A percentile compares a stretch with the other conserved stretches of the same genome.
phyloP scores from a whole-genome alignment of 2,888 invertebrate genomes.

The Mactromeris polynyma region DNA sequence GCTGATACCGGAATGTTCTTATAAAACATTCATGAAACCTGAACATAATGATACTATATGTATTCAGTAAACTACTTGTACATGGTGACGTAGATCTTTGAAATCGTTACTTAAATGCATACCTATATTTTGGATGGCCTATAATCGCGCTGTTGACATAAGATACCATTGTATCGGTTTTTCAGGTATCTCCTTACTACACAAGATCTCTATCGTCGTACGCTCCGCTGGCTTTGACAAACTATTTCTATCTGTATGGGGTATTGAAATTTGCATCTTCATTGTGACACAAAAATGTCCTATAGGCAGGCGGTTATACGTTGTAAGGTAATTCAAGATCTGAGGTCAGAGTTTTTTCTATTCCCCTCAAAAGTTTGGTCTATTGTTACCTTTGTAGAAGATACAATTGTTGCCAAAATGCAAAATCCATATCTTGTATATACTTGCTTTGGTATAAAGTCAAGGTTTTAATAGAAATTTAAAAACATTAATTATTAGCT shows the following conservation, averaged over 20 bases:
- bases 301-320: background rate
- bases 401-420: background rate
- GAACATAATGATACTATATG: background rate
- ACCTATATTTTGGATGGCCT: slow-evolving; percentile 14
- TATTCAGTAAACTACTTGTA: background rate
- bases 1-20: background rate
- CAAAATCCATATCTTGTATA: background rate
- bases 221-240: background rate
- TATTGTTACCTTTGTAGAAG: background rate
- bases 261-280: slow-evolving; percentile 33
- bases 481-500: too few species aligned
- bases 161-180: background rate
- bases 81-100: background rate
- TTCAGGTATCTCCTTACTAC: background rate
- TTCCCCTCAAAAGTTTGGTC: background rate
- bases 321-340: slow-evolving; percentile 6
- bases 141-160: slow-evolving; percentile 2
- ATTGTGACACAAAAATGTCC: slow-evolving; percentile 21
- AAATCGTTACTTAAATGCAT: slow-evolving; percentile 7
- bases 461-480: background rate
- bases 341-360: background rate
- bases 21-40: background rate
- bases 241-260: slow-evolving; percentile 13
- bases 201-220: background rate
- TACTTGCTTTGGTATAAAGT: background rate